A percentile compares a stretch with the other conserved stretches of the same genome.
Evolutionary conservation across 2,113 vertebrate genomes (phyloP).

Genomic region (Origma solitaria): DNA sequence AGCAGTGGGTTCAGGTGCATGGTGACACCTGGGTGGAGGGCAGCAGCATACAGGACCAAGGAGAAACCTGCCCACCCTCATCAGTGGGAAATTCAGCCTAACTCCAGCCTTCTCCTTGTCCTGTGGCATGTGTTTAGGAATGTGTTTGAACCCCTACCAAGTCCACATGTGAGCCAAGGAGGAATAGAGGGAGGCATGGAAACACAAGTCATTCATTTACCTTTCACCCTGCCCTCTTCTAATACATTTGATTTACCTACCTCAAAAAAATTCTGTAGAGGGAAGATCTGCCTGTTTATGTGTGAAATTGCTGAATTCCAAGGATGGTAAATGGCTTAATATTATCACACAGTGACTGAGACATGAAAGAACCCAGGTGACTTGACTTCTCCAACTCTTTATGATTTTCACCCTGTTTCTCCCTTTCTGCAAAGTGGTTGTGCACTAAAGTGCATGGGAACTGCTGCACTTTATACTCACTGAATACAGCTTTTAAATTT

Average conservation of each 20-base stretch:
- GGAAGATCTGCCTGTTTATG: not conserved
- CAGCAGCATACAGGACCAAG: fast-evolving
- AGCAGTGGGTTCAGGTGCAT: fast-evolving
- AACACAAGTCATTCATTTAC: not conserved
- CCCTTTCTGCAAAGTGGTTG: not conserved
- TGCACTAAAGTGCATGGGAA: not conserved
- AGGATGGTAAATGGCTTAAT: not conserved
- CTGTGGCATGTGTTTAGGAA: not conserved
- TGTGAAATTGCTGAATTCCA: not conserved
- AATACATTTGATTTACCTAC: fast-evolving
- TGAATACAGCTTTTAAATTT: slow-evolving; percentile 4
- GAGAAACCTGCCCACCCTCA: not conserved
- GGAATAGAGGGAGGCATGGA: not conserved
- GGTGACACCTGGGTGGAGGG: fast-evolving
- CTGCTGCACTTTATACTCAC: not conserved
- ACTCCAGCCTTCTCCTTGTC: not conserved
- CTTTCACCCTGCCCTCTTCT: not conserved
- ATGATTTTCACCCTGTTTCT: not conserved
- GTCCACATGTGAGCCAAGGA: not conserved
- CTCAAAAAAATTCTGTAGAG: not conserved
- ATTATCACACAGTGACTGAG: not conserved
- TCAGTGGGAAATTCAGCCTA: not conserved
- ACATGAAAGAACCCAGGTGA: not conserved
- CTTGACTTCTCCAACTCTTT: not conserved
- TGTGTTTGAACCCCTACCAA: not conserved